Conservation (phyloP, 2,113 vertebrate species). For the Osmerus mordax region DNA sequence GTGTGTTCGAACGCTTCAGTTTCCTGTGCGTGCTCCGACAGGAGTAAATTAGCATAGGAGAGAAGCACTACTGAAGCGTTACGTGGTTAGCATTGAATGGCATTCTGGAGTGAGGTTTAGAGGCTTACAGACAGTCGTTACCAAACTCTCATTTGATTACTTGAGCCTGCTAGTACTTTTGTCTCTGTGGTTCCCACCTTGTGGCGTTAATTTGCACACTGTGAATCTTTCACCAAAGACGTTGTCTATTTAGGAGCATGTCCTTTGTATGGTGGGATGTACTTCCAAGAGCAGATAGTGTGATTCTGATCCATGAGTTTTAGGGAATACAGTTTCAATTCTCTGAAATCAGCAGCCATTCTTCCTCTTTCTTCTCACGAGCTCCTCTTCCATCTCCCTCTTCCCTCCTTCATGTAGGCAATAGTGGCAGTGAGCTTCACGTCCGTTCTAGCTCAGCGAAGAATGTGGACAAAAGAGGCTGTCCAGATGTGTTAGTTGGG, state of each 20-base stretch:
- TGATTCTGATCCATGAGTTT: too few species aligned
- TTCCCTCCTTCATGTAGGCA: neutral
- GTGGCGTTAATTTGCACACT: too few species aligned
- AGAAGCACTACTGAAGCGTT: neutral
- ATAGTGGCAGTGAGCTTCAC: neutral
- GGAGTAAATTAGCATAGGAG: conserved; percentile 11
- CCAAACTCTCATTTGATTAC: too few species aligned
- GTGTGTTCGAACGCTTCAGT: conserved; percentile 12
- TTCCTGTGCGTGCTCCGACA: neutral
- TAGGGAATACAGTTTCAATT: too few species aligned
- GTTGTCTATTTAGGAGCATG: too few species aligned
- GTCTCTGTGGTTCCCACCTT: too few species aligned
- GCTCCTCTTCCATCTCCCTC: neutral
- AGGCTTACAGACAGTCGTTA: too few species aligned
- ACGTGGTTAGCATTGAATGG: neutral
- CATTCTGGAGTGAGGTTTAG: neutral
- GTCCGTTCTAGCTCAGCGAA: neutral
- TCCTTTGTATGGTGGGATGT: too few species aligned
- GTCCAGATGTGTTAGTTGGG: conserved; percentile 5
- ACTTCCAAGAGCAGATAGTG: too few species aligned
- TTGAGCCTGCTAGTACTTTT: too few species aligned
- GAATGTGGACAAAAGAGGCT: neutral
- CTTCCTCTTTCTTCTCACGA: neutral
- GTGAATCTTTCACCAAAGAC: too few species aligned
- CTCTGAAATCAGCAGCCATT: too few species aligned